Conservation (phyloP, 1,140 invertebrate species). For the Caenorhabditis remanei region DNA sequence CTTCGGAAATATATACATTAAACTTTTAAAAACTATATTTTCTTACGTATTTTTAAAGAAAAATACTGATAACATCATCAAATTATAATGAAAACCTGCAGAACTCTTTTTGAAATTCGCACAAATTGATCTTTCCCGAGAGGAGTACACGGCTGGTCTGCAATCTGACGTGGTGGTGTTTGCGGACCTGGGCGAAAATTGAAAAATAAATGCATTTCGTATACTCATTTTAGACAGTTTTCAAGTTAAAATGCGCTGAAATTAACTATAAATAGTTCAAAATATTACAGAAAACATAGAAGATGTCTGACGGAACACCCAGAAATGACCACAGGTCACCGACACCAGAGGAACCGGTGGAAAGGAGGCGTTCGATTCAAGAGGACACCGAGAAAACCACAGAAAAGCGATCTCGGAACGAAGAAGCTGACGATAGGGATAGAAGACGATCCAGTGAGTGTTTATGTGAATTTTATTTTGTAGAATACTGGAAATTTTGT, state of each 20-base stretch:
- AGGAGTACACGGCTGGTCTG: background rate
- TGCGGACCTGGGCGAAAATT: background rate
- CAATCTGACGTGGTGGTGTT: background rate
- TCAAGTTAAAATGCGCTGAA: background rate
- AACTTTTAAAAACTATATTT: no score
- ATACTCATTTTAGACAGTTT: background rate
- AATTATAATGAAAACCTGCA: no score
- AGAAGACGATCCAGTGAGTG: background rate
- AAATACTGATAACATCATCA: no score
- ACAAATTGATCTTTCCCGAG: background rate
- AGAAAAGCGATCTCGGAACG: background rate
- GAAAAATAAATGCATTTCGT: background rate
- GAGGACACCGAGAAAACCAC: background rate
- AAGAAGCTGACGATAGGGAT: background rate
- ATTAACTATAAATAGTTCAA: background rate
- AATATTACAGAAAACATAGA: background rate
- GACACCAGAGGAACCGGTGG: background rate
- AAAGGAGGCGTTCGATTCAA: background rate
- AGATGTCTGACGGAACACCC: background rate
- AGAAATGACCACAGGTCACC: background rate
- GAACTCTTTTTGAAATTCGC: background rate
- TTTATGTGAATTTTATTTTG: background rate
- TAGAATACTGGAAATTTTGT: background rate
- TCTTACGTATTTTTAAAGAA: no score
- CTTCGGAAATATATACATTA: no score